A percentile compares a stretch with the other conserved stretches of the same genome.
Evolutionary conservation across 2,797 vertebrate genomes (phyloP).

Genomic region (Sylvilagus floridanus): DNA sequence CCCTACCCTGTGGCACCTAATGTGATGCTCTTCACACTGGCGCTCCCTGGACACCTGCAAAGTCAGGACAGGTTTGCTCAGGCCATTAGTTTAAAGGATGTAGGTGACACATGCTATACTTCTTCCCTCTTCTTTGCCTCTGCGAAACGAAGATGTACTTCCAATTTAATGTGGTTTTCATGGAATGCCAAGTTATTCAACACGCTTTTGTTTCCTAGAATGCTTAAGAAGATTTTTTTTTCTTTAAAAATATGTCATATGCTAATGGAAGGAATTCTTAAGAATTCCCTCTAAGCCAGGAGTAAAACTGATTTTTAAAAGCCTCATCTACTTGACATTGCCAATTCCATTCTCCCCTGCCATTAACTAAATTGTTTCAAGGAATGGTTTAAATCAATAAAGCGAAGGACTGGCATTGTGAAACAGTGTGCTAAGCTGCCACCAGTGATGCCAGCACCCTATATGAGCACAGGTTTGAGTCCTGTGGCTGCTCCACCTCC

Average conservation of each 20-base stretch:
- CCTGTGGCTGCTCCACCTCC: too few relatives aligned
- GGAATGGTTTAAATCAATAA: background rate
- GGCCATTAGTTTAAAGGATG: background rate
- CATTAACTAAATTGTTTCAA: constrained; percentile 40
- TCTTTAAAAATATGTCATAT: background rate
- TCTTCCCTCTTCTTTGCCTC: background rate
- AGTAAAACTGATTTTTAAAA: constrained; percentile 17
- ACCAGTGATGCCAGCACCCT: too few relatives aligned
- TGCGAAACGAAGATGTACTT: background rate
- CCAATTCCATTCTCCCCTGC: constrained; percentile 12
- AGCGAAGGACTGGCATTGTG: background rate
- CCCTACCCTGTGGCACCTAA: background rate
- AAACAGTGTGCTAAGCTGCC: too few relatives aligned
- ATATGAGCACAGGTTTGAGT: too few relatives aligned
- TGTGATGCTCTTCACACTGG: too few relatives aligned
- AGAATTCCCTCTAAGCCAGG: background rate
- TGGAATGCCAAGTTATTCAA: background rate
- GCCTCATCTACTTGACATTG: background rate
- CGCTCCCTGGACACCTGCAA: background rate
- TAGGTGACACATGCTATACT: background rate
- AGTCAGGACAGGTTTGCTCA: background rate
- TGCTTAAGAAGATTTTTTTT: background rate
- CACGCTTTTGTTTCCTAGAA: background rate
- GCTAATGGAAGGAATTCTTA: background rate
- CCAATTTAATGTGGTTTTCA: background rate